These are phyloP conservation scores for Eupithecia pulchellata DNA, from an alignment of 2,888 invertebrate genomes.

Conservation along the genomic window DNA sequence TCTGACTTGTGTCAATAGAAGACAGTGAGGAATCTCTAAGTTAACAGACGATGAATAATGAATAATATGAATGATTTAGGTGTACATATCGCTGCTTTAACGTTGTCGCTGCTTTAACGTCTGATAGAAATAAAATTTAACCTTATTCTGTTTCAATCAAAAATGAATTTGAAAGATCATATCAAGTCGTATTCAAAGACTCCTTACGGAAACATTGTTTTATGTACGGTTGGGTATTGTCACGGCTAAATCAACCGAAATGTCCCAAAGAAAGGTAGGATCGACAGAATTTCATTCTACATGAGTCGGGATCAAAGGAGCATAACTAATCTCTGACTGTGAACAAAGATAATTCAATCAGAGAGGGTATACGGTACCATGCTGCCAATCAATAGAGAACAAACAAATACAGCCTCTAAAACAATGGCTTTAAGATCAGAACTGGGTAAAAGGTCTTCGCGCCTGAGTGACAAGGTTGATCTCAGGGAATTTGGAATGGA, in stretches of 20 bases:
- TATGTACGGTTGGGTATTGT: conserved; percentile 18
- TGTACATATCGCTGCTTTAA: too few relatives aligned
- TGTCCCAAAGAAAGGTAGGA: conserved; percentile 26
- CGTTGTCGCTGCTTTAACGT: not conserved
- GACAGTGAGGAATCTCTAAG: too few relatives aligned
- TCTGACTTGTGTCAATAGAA: too few relatives aligned
- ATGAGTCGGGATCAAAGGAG: conserved; percentile 55
- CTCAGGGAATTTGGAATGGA: conserved; percentile 23
- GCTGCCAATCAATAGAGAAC: conserved; percentile 35
- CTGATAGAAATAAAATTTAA: not conserved
- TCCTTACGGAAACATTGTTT: not conserved
- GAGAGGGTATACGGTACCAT: conserved; percentile 40
- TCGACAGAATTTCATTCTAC: conserved; percentile 48
- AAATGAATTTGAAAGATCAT: not conserved
- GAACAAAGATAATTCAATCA: conserved; percentile 63
- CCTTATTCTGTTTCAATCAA: not conserved
- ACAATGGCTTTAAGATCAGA: conserved; percentile 2
- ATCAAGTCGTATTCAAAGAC: not conserved
- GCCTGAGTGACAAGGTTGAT: conserved; percentile 25
- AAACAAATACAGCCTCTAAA: conserved; percentile 19
- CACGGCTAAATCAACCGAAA: conserved; percentile 21
- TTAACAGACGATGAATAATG: too few relatives aligned
- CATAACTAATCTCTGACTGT: conserved; percentile 53
- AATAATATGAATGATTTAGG: too few relatives aligned
- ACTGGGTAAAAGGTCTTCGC: conserved; percentile 6